phyloP scores from a whole-genome alignment of 2,113 vertebrate genomes.

The Capricornis sumatraensis region DNA sequence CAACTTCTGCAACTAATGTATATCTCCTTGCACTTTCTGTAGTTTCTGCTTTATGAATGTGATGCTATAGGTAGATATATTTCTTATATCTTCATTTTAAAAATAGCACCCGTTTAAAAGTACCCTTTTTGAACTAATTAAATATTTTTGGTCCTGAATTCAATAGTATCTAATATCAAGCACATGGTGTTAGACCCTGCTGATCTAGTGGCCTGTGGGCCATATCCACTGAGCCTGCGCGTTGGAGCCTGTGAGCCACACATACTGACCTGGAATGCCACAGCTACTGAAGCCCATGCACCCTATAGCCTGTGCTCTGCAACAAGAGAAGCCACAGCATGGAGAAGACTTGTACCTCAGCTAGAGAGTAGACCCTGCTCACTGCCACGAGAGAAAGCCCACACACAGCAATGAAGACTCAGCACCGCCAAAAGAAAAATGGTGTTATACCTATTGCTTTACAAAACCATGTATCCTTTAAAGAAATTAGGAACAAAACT shows the following conservation, averaged over 20 bases:
- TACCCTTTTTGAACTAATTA: not conserved
- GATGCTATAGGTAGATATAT: not conserved
- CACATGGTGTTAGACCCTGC: not conserved
- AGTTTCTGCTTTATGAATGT: not conserved
- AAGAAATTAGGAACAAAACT: not conserved
- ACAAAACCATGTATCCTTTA: not conserved
- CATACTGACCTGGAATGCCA: not conserved
- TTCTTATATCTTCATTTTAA: not conserved
- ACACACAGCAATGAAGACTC: not conserved
- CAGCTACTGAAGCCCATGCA: not conserved
- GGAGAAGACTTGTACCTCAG: not conserved
- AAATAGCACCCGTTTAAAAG: not conserved
- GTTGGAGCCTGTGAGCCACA: not conserved
- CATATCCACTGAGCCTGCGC: not conserved
- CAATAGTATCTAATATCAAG: not conserved
- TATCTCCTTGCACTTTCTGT: not conserved
- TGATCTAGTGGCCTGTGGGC: not conserved
- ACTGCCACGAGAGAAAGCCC: not conserved
- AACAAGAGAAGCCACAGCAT: not conserved
- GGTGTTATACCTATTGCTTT: slow-evolving; percentile 1
- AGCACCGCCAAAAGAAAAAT: not conserved
- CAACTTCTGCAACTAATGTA: not conserved
- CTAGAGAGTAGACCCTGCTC: not conserved
- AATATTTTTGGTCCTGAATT: slow-evolving; percentile 10
- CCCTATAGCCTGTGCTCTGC: not conserved